Evolutionary conservation across 1,140 invertebrate species (phyloP), one percentile per base, ranked within the genome.

Genomic region (Eumaeus atala): DNA sequence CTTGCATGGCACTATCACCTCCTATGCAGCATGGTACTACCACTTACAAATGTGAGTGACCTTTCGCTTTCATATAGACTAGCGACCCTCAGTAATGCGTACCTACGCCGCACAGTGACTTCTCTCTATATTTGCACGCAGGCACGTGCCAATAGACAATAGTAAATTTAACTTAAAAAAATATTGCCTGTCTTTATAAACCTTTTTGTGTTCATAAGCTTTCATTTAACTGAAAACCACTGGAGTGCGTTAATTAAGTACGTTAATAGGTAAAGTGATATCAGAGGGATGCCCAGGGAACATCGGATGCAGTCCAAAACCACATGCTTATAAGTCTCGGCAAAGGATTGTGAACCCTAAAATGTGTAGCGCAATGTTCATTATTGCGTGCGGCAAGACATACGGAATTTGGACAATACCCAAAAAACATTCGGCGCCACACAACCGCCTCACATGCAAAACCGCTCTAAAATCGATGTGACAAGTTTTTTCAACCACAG

Each of bases 211-310:
- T 8, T 16, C 5, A 10, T 16, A 44, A 44, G 40, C 12, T 44
- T 44, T 44, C 40, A 16, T 44, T 16, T 9, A 6, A 44, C 16
- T 44, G 16, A 44, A 44, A 44, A 9, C 12, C 9, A 18, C 17
- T 16, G 40, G 17, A 6, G 16, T 44, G 21, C 21, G 40, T 9
- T 9, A 44, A 44, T 16, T 16, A 44, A 44, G 40, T 6, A 16
- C 10, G 14, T 44, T 14, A 16, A 44, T 16, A 44, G 40, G 40
- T 44, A 44, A 44, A 44, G 40, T 44, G 40, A 44, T 44, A 44
- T 40, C 40, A 14, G 12, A 16, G 17, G 38, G 38, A 40, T 28
- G 21, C 38, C n/a, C 10, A 40, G 38, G 38, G 12, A 28, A 28
- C n/a, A 44, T 44, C 12, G 12, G 38, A 14, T 44, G 40, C 40